phyloP scores from a whole-genome alignment of 1,140 invertebrate genomes.

The Hyles vespertilio region DNA sequence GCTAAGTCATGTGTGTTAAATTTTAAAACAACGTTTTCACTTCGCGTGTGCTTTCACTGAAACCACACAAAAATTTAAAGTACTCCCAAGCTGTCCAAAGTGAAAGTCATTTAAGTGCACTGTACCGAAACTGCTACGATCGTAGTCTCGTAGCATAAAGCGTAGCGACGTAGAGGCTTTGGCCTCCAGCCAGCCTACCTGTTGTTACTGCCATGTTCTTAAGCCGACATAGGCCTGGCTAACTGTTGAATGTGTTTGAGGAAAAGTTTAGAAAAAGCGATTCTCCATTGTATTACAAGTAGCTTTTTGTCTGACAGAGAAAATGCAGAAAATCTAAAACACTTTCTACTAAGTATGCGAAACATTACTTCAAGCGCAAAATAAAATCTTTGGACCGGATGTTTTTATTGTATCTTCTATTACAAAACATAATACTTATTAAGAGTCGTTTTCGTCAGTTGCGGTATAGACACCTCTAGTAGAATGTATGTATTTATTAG shows the following conservation, averaged over 20 bases:
- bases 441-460: too few relatives aligned
- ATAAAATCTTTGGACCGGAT: too few relatives aligned
- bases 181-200: slow-evolving; percentile 49
- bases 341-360: too few relatives aligned
- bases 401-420: too few relatives aligned
- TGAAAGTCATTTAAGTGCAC: slow-evolving; percentile 23
- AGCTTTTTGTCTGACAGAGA: too few relatives aligned
- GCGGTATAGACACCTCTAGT: too few relatives aligned
- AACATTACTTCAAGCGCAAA: too few relatives aligned
- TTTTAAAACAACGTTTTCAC: background rate
- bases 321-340: too few relatives aligned
- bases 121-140: slow-evolving; percentile 23
- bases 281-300: too few relatives aligned
- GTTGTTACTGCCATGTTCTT: slow-evolving; percentile 44
- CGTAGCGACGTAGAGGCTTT: slow-evolving; percentile 32
- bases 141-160: slow-evolving; percentile 28
- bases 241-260: slow-evolving; percentile 41
- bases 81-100: slow-evolving; percentile 17
- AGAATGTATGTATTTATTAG: too few relatives aligned
- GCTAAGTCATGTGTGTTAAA: background rate
- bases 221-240: slow-evolving; percentile 21
- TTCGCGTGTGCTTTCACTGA: background rate
- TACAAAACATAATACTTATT: too few relatives aligned
- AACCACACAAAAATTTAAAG: slow-evolving; percentile 4
- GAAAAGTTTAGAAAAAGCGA: slow-evolving; percentile 10